A percentile compares a stretch with the other conserved stretches of the same genome.
Conservation (phyloP, 1,140 invertebrate genomes). For the Philotrypesis tridentata region DNA sequence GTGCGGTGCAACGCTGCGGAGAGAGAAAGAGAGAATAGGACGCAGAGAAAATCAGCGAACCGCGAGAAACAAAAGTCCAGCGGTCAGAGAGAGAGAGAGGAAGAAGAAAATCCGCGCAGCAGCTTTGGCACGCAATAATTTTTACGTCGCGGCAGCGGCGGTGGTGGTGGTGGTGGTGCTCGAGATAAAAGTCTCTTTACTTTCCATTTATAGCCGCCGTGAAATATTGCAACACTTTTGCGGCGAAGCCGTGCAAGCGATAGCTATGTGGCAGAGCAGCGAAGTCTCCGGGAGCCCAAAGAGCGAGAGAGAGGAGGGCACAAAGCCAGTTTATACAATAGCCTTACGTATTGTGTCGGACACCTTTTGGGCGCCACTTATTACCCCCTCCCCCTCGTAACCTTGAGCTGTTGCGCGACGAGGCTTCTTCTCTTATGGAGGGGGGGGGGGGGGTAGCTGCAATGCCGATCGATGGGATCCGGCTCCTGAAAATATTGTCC, state of each 20-base stretch:
- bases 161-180: not conserved
- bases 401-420: not conserved
- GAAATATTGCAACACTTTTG: conserved; percentile 45
- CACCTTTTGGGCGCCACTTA: not conserved
- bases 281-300: no score
- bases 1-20: no score
- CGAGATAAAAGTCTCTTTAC: conserved; percentile 31
- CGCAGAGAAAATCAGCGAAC: not conserved
- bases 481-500: not conserved
- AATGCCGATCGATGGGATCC: conserved; percentile 53
- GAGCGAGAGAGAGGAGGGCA: no score
- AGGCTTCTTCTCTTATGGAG: no score
- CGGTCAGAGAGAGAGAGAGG: not conserved
- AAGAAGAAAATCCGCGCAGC: not conserved
- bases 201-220: conserved; percentile 22
- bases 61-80: not conserved
- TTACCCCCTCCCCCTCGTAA: not conserved
- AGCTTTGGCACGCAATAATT: conserved; percentile 11
- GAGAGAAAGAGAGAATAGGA: not conserved
- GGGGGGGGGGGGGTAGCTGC: no score
- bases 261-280: not conserved
- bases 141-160: not conserved
- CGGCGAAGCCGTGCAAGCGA: conserved; percentile 17
- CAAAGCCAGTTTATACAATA: not conserved
- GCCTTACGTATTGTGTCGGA: not conserved